Evolutionary conservation across 2,797 vertebrate species (phyloP).

Genomic region (Oceanodroma leucorhoa): DNA sequence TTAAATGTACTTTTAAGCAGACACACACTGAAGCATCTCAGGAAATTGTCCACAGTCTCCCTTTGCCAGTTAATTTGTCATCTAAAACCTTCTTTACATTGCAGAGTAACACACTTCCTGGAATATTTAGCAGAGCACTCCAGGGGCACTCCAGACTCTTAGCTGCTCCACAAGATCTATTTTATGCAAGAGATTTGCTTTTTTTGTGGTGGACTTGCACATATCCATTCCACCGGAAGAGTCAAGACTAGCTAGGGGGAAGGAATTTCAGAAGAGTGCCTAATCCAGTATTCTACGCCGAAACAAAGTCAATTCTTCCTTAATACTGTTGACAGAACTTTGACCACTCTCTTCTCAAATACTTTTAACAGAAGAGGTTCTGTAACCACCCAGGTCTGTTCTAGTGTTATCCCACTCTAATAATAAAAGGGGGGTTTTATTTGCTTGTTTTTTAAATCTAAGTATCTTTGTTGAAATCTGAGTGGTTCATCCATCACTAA

Average conservation of each 20-base stretch:
- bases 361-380: neutral
- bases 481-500: neutral
- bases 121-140: neutral
- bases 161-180: neutral
- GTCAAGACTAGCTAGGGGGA: neutral
- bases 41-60: neutral
- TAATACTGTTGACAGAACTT: neutral
- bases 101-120: neutral
- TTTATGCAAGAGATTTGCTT: neutral
- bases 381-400: neutral
- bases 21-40: neutral
- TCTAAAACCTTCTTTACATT: neutral
- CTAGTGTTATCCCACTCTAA: neutral
- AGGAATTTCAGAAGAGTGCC: neutral
- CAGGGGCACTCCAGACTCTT: neutral
- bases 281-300: neutral
- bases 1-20: neutral
- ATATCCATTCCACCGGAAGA: neutral
- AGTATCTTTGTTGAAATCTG: neutral
- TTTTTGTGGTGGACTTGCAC: neutral
- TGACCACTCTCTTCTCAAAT: neutral
- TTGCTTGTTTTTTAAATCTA: neutral
- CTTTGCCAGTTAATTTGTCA: neutral
- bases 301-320: neutral
- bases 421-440: fast-evolving